These are phyloP conservation scores for Oopsacas minuta DNA, from an alignment of 37 sponge, comb jelly and placozoan species.

Conservation along the genomic window DNA sequence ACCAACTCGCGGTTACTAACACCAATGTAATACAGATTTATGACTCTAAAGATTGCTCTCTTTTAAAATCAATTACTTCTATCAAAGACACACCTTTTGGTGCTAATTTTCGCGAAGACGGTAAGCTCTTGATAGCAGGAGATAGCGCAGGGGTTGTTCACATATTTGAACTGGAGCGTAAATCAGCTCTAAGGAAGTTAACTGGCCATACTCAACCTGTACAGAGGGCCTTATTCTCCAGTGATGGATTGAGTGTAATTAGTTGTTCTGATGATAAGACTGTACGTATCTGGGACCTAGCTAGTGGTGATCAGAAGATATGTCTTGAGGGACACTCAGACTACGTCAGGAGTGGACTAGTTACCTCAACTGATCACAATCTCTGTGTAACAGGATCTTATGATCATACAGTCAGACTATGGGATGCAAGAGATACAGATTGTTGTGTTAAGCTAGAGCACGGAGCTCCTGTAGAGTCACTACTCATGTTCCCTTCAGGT, in stretches of 20 bases:
- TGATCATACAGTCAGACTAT: slow-evolving; percentile 79
- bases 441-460: slow-evolving; percentile 46
- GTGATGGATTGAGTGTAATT: slow-evolving; percentile 42
- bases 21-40: slow-evolving; percentile 1
- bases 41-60: not conserved
- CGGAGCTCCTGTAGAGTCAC: slow-evolving; percentile 77
- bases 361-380: slow-evolving; percentile 21
- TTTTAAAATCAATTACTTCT: not conserved
- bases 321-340: slow-evolving; percentile 59
- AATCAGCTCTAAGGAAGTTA: slow-evolving; percentile 26
- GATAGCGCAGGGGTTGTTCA: slow-evolving; percentile 63
- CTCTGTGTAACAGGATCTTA: slow-evolving; percentile 66
- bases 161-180: slow-evolving; percentile 37
- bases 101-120: slow-evolving; percentile 68
- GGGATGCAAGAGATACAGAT: slow-evolving; percentile 61
- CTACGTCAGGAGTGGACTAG: slow-evolving; percentile 40
- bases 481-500: slow-evolving; percentile 71
- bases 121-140: slow-evolving; percentile 72
- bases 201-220: slow-evolving; percentile 44
- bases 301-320: slow-evolving; percentile 31
- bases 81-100: slow-evolving; percentile 64
- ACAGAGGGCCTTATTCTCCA: slow-evolving; percentile 48
- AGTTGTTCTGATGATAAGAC: slow-evolving; percentile 78
- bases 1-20: not conserved
- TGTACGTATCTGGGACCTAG: slow-evolving; percentile 72